Evolutionary conservation across 1,140 invertebrate species (phyloP), one percentile per base, ranked within the genome.

Genomic region (Hyles vespertilio): DNA sequence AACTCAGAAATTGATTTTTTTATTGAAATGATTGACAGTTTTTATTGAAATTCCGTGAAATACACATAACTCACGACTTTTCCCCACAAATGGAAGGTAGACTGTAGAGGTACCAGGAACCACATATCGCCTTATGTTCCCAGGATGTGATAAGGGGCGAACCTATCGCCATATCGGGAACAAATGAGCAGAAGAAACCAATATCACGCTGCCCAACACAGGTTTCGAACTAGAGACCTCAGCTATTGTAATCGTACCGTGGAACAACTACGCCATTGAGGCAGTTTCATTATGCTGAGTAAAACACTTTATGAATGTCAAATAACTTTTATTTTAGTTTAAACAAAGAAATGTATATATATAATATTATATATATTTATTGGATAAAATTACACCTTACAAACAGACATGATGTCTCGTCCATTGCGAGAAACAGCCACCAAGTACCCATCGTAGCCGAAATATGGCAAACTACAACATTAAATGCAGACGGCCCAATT

Each of bases 241-340:
- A 2, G 6, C n/a, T 48, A 48, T 5, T 48, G 8, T n/a, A 12
- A 5, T 48, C 6, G 5, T 7, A 48, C 6, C 5, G 6, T 22
- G 22, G 22, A 22, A 22, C 22, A 22, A 22, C 22, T 22, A 22
- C 22, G 22, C 22, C 2, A 2, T 4, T 12, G 5, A 48, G 10
- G 46, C 3, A 48, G 22, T 22, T 22, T 22, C 22, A 22, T 22
- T 22, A 22, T 22, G 22, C 22, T 22, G n/a, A 22, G 11, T 12
- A 61, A 56, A 59, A 59, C 51, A 60, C 63, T 59, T 60, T 60
- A 36, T 58, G 68, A 79, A 83, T 86, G 78, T 84, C 83, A 85
- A 58, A 88, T 88, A 86, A 85, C 81, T 88, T 88, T 88, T 81
- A 84, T 88, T 87, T 88, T 85, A 75, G 82, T 81, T 43, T 84